These are phyloP conservation scores for Trematomus bernacchii DNA, from an alignment of 2,797 vertebrate genomes.

Conservation along the genomic window DNA sequence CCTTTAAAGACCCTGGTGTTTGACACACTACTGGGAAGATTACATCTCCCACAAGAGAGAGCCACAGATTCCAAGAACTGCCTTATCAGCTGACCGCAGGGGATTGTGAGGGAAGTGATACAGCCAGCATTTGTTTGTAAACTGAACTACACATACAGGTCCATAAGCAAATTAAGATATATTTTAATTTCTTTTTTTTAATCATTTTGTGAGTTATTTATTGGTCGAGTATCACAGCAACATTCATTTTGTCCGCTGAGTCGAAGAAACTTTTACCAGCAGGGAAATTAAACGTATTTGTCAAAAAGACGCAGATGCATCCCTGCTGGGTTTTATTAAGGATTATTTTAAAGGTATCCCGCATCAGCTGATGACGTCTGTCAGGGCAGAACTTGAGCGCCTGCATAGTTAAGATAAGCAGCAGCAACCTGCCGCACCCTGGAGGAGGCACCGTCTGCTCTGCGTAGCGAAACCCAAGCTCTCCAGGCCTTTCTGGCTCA, in stretches of 20 bases:
- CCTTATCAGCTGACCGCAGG: slow-evolving; percentile 66
- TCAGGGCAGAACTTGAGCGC: slow-evolving; percentile 47
- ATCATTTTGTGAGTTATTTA: neutral
- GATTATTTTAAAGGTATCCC: slow-evolving; percentile 47
- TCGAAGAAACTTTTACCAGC: neutral
- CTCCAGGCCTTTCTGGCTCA: neutral
- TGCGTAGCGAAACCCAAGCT: slow-evolving; percentile 8
- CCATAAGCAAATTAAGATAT: slow-evolving; percentile 8
- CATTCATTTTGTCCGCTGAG: neutral
- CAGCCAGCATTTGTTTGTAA: slow-evolving; percentile 3
- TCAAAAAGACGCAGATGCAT: neutral
- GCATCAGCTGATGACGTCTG: slow-evolving; percentile 57
- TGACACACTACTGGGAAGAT: slow-evolving; percentile 20
- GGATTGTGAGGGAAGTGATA: slow-evolving; percentile 29
- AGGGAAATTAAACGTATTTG: neutral
- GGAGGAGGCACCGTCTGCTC: slow-evolving; percentile 46
- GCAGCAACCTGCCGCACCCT: slow-evolving; percentile 69
- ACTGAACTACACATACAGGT: neutral
- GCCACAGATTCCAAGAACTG: slow-evolving; percentile 61
- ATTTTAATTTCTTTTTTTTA: neutral
- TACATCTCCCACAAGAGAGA: slow-evolving; percentile 62
- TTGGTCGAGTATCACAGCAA: neutral
- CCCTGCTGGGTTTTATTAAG: slow-evolving; percentile 20
- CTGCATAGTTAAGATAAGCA: slow-evolving; percentile 79
- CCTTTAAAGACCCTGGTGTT: slow-evolving; percentile 30